A percentile compares a stretch with the other conserved stretches of the same genome.
Conservation (phyloP, 2,888 invertebrate genomes). For the Cataglyphis altisquamis region DNA sequence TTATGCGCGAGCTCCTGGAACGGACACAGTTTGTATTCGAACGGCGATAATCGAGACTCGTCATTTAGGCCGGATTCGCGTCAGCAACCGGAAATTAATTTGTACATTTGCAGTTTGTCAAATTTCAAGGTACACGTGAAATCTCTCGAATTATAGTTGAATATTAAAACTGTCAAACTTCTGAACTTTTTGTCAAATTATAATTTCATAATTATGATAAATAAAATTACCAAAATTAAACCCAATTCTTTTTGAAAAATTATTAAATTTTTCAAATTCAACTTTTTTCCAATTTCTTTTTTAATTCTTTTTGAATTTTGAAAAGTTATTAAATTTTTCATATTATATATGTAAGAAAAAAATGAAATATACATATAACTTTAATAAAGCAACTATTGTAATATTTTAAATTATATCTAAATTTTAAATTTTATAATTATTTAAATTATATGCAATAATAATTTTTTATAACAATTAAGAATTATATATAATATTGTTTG, state of each 20-base stretch:
- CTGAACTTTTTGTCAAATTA: background rate
- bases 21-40: slow-evolving; percentile 71
- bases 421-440: slow-evolving; percentile 1
- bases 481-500: background rate
- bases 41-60: slow-evolving; percentile 17
- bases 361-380: too few species aligned
- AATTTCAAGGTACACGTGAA: background rate
- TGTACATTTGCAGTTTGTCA: background rate
- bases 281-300: too few species aligned
- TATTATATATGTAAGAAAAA: background rate
- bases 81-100: slow-evolving; percentile 36
- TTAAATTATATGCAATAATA: background rate
- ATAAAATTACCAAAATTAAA: background rate
- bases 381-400: background rate
- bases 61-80: slow-evolving; percentile 48
- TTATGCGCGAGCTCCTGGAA: slow-evolving; percentile 95
- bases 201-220: background rate
- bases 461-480: background rate
- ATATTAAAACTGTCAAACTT: background rate
- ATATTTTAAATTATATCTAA: background rate
- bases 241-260: background rate
- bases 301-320: background rate
- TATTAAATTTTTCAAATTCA: background rate
- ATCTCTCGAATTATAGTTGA: background rate
- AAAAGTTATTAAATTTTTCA: background rate